Evolutionary conservation across 2,888 invertebrate species (phyloP), one percentile per base, ranked within the genome.

Genomic region (Tanytarsus gracilentus): DNA sequence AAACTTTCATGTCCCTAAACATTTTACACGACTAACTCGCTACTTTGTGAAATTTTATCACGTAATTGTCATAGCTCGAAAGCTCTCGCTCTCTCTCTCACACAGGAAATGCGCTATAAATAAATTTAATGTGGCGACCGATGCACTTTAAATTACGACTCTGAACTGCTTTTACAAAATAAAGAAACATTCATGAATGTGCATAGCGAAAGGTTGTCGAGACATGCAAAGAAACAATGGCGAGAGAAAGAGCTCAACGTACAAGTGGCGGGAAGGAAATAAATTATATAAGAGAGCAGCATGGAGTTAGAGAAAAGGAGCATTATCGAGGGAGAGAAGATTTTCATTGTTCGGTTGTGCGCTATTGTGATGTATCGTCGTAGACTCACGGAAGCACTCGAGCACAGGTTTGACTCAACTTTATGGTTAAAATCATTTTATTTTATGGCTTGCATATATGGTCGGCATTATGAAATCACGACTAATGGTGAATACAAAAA

Each of bases 11-110:
- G n/a, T n/a, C 18, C 44, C 44, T 44, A 18, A 44, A 44, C 44
- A 23, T 44, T 23, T 14, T 36, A 6, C 44, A 18, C 21, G 44
- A 23, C 23, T 44, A 44, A 23, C 21, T 18, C 21, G 18, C n/a
- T 16, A 11, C 23, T 44, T 44, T 44, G 44, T 44, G 44, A 58
- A 51, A 58, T 29, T 56, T 56, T 16, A 26, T 56, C 56, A 56
- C 56, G 56, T 56, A 53, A 36, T 58, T 58, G 14, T 26, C 16
- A 29, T 36, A 23, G 23, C 44, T 23, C 21, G 44, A 44, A 44
- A n/a, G n/a, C 18, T 21, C 44, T 9, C 23, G 44, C 18, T 18
- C 21, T 5, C 18, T 21, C 44, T n/a, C n/a, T n/a, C n/a, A n/a
- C n/a, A n/a, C n/a, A n/a, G n/a, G n/a, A n/a, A n/a, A n/a, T n/a